phyloP scores from a whole-genome alignment of 2,797 vertebrate genomes.

The Chloroceryle amazona region DNA sequence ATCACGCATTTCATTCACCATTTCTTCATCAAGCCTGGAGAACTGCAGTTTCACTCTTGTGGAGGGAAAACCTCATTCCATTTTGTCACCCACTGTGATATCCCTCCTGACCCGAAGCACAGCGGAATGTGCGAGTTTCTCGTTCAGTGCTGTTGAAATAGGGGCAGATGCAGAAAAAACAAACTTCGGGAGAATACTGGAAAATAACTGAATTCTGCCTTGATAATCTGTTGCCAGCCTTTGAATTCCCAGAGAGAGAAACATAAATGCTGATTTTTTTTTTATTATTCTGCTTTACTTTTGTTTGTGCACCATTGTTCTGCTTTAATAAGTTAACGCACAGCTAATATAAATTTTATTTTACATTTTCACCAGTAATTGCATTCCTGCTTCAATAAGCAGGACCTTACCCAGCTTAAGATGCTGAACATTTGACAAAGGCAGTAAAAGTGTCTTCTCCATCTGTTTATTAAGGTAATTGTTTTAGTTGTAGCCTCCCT shows the following conservation, averaged over 20 bases:
- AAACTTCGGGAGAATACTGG: neutral
- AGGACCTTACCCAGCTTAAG: neutral
- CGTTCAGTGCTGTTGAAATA: neutral
- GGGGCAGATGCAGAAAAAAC: neutral
- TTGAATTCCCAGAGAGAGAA: neutral
- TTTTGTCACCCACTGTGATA: neutral
- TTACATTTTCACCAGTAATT: neutral
- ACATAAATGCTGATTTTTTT: neutral
- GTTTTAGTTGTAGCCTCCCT: neutral
- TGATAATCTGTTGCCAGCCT: neutral
- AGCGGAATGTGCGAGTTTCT: neutral
- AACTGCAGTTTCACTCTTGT: neutral
- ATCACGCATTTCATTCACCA: neutral
- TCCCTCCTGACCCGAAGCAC: neutral
- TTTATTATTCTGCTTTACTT: neutral
- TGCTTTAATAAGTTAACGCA: neutral
- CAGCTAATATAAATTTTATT: neutral
- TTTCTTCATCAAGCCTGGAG: neutral
- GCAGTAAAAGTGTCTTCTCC: neutral
- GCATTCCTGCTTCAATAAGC: neutral
- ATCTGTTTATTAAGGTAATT: conserved; percentile 53
- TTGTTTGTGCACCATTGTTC: neutral
- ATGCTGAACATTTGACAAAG: neutral
- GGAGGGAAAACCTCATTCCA: neutral
- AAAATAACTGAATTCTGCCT: neutral